These are phyloP conservation scores for Heliconius hermathena DNA, from an alignment of 1,140 invertebrate species.

Conservation along the genomic window DNA sequence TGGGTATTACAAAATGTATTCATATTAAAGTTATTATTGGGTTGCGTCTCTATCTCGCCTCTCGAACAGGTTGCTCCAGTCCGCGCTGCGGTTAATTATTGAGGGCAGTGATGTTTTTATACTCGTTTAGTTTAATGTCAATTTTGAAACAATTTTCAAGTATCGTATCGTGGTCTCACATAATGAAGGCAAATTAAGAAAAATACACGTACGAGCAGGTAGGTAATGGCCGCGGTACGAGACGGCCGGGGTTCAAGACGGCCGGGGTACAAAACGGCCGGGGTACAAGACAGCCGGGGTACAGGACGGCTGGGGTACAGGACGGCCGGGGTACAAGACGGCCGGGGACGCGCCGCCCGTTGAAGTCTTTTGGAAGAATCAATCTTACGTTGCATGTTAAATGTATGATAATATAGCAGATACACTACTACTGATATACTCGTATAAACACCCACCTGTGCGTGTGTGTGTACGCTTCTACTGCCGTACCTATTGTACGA, in stretches of 20 bases:
- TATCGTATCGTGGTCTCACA: neutral
- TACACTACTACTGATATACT: neutral
- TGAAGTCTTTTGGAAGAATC: conserved; percentile 45
- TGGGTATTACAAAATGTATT: conserved; percentile 4
- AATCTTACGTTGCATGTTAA: neutral
- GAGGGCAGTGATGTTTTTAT: conserved; percentile 9
- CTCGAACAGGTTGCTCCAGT: neutral
- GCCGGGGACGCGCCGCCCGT: conserved; percentile 18
- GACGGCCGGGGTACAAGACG: neutral
- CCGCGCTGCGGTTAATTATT: neutral
- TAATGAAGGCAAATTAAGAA: conserved; percentile 1
- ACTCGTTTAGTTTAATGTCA: conserved; percentile 1
- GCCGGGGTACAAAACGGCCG: neutral
- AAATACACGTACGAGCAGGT: neutral
- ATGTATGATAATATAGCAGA: neutral
- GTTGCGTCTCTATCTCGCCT: neutral
- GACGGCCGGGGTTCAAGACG: too few relatives aligned
- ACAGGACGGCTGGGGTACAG: too few relatives aligned
- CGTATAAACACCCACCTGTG: neutral
- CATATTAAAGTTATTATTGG: neutral
- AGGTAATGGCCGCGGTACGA: neutral
- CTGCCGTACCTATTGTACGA: neutral
- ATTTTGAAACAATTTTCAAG: conserved; percentile 6
- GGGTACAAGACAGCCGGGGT: neutral
- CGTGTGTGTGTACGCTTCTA: neutral